A percentile compares a stretch with the other conserved stretches of the same genome.
These are phyloP conservation scores for Leptatherina wallacei DNA, from an alignment of 2,797 vertebrate genomes.

Conservation along the genomic window DNA sequence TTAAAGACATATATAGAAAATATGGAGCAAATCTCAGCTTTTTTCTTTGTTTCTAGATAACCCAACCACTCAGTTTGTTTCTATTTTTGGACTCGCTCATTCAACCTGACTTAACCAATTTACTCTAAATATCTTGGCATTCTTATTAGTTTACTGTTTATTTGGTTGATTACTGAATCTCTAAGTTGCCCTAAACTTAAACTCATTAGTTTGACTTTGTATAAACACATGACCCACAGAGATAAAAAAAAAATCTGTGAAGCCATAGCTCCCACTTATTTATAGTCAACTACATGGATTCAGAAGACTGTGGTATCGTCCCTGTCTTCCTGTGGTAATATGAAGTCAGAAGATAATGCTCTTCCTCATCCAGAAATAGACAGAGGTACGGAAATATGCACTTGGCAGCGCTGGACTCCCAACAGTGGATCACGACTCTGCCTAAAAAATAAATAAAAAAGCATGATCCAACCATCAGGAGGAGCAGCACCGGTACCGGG, in stretches of 20 bases:
- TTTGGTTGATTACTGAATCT: neutral
- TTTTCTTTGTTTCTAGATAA: neutral
- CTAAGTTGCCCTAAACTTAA: neutral
- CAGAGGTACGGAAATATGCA: constrained; percentile 50
- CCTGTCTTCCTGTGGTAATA: constrained; percentile 21
- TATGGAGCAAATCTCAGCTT: neutral
- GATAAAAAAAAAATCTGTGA: neutral
- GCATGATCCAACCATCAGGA: fast-evolving
- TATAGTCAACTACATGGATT: neutral
- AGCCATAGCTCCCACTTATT: neutral
- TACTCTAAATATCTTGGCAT: neutral
- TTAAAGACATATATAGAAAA: neutral
- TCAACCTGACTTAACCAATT: neutral
- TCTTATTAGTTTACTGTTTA: neutral
- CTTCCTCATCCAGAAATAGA: constrained; percentile 66
- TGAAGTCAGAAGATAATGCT: constrained; percentile 39
- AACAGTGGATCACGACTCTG: constrained; percentile 63
- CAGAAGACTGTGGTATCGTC: constrained; percentile 10
- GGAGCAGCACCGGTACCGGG: constrained; percentile 41
- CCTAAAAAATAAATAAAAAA: constrained; percentile 9
- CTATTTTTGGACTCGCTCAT: neutral
- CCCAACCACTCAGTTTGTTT: neutral
- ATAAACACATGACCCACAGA: neutral
- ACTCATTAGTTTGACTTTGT: neutral
- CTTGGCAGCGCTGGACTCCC: constrained; percentile 27